phyloP scores from a whole-genome alignment of 92 coral and sea anemone genomes.

The Actinernus sp. region DNA sequence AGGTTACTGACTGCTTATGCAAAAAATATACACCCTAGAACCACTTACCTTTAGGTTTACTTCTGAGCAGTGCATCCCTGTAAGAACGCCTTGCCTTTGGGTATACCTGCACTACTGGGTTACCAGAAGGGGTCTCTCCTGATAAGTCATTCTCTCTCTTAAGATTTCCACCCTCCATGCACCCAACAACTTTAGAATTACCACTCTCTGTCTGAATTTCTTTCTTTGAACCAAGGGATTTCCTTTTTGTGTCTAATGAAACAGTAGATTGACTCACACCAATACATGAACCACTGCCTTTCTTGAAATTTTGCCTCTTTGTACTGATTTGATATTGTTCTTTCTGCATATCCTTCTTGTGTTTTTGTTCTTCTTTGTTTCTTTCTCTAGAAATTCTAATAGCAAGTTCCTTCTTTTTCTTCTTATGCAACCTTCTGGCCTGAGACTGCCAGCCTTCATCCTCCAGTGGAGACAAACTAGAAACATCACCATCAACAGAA shows the following conservation, averaged over 20 bases:
- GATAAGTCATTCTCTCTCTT: neutral
- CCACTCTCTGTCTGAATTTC: slow-evolving; percentile 2
- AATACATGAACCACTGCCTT: neutral
- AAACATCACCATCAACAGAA: slow-evolving; percentile 8
- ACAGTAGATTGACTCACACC: too few species aligned
- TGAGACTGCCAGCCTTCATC: slow-evolving; percentile 92
- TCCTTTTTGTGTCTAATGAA: too few species aligned
- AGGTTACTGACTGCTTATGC: too few species aligned
- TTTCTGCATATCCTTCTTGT: slow-evolving; percentile 8
- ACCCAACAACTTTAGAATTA: neutral
- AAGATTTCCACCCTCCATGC: neutral
- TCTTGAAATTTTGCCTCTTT: slow-evolving; percentile 14
- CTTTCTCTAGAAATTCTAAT: slow-evolving; percentile 17
- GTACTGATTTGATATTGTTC: slow-evolving; percentile 4
- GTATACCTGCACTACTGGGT: neutral
- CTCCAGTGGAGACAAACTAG: slow-evolving; percentile 7
- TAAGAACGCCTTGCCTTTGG: too few species aligned
- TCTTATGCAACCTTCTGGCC: slow-evolving; percentile 59
- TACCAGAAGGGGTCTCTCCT: neutral
- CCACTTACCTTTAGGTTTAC: slow-evolving; percentile 73
- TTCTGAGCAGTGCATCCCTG: slow-evolving; percentile 89
- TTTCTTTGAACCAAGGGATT: too few species aligned
- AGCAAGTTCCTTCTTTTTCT: slow-evolving; percentile 72
- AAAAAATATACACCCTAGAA: too few species aligned
- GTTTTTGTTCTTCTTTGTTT: slow-evolving; percentile 13